phyloP scores from a whole-genome alignment of 2,113 vertebrate genomes.

The Eonycteris spelaea region DNA sequence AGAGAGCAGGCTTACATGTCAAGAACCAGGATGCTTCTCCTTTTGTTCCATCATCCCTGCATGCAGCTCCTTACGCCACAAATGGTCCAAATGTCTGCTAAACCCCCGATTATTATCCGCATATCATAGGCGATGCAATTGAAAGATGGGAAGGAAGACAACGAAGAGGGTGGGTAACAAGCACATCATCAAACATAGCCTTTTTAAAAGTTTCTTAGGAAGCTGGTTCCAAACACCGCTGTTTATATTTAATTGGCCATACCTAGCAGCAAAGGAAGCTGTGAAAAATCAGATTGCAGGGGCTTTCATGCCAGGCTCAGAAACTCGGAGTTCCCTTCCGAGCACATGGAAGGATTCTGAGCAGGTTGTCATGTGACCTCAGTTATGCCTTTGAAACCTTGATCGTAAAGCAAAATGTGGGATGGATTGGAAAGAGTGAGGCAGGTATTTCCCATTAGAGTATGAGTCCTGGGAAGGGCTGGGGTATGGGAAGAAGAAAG shows the following conservation, averaged over 20 bases:
- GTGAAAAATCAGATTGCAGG: neutral
- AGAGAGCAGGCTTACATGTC: neutral
- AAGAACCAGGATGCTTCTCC: neutral
- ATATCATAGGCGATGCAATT: neutral
- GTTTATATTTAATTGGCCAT: neutral
- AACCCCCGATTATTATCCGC: neutral
- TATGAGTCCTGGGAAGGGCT: neutral
- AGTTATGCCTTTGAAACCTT: neutral
- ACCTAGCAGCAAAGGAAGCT: neutral
- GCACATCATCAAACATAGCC: no score
- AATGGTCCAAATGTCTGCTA: neutral
- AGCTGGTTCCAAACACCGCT: neutral
- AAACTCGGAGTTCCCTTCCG: fast-evolving
- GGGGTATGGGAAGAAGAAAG: neutral
- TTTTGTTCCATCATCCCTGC: neutral
- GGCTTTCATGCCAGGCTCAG: neutral
- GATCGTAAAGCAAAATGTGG: neutral
- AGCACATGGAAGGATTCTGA: neutral
- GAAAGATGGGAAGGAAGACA: neutral
- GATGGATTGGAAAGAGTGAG: neutral
- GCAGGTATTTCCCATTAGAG: neutral
- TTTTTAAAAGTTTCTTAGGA: neutral
- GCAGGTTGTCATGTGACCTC: neutral
- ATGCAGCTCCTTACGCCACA: neutral
- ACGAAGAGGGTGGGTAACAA: neutral